Percentiles rank a stretch among this genome's conserved stretches.
Conservation (phyloP, 2,113 vertebrate genomes). For the Tachysurus vachellii region DNA sequence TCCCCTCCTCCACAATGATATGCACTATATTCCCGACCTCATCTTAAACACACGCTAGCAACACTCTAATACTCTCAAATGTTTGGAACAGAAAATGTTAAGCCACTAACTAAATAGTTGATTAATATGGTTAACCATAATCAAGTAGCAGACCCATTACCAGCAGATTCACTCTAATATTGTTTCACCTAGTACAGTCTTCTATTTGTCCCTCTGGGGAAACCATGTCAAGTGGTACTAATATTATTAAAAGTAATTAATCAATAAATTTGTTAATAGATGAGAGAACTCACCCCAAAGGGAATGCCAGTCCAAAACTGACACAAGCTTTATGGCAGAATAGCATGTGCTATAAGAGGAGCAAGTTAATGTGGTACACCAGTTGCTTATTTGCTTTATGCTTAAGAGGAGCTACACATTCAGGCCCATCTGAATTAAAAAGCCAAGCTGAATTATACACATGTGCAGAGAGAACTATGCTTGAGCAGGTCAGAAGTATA, state of each 20-base stretch:
- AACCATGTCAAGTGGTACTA: background rate
- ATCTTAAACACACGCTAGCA: background rate
- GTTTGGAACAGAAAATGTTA: background rate
- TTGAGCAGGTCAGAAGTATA: too few relatives aligned
- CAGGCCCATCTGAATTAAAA: background rate
- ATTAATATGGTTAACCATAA: background rate
- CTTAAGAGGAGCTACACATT: background rate
- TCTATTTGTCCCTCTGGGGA: background rate
- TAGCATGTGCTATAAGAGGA: too few relatives aligned
- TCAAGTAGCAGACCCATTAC: background rate
- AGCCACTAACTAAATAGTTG: background rate
- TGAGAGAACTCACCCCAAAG: background rate
- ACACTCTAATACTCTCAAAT: background rate
- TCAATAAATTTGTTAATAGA: background rate
- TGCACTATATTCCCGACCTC: background rate
- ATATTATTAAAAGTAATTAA: background rate
- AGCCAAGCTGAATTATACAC: too few relatives aligned
- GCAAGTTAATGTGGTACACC: too few relatives aligned
- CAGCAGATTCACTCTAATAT: background rate
- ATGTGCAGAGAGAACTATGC: too few relatives aligned
- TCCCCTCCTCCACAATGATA: slow-evolving; percentile 41
- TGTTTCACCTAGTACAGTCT: background rate
- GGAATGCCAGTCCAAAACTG: background rate
- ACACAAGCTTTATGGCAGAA: background rate
- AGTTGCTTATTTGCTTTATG: too few relatives aligned